A percentile compares a stretch with the other conserved stretches of the same genome.
phyloP scores from a whole-genome alignment of 2,113 vertebrate species.

The Orycteropus afer region DNA sequence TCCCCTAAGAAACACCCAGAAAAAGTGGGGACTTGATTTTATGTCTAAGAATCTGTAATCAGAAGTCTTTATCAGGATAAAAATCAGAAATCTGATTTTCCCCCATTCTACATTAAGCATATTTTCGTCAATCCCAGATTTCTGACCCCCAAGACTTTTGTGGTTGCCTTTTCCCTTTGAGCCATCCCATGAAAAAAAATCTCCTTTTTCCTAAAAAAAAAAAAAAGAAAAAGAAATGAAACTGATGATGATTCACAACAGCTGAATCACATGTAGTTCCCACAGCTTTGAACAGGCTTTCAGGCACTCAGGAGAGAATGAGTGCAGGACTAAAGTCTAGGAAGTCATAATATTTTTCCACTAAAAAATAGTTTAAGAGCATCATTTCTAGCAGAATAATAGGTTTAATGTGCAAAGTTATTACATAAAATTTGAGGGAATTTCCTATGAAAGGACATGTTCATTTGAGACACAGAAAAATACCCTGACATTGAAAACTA shows the following conservation, averaged over 20 bases:
- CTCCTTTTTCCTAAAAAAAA: conserved; percentile 11
- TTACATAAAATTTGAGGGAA: conserved; percentile 27
- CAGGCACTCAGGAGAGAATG: not conserved
- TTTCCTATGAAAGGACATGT: not conserved
- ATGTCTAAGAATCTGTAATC: conserved; percentile 10
- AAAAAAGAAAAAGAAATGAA: not conserved
- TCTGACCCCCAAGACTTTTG: conserved; percentile 36
- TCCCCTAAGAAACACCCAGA: conserved; percentile 22
- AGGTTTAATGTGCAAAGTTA: conserved; percentile 45
- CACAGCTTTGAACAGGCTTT: not conserved
- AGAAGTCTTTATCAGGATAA: conserved; percentile 29
- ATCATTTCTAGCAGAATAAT: conserved; percentile 51
- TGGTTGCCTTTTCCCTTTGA: conserved; percentile 58
- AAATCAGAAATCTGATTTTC: conserved; percentile 47
- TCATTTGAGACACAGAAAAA: not conserved
- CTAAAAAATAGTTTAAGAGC: not conserved
- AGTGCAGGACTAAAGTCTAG: not conserved
- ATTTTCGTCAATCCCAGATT: conserved; percentile 61
- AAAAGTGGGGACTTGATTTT: conserved; percentile 45
- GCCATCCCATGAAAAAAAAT: conserved; percentile 38
- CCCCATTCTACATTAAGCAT: conserved; percentile 21
- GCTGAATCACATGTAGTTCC: conserved; percentile 36
- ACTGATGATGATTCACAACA: conserved; percentile 63
- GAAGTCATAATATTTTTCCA: conserved; percentile 43
- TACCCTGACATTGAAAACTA: not conserved